phyloP scores from a whole-genome alignment of 2,888 invertebrate species.

The Mamestra brassicae region DNA sequence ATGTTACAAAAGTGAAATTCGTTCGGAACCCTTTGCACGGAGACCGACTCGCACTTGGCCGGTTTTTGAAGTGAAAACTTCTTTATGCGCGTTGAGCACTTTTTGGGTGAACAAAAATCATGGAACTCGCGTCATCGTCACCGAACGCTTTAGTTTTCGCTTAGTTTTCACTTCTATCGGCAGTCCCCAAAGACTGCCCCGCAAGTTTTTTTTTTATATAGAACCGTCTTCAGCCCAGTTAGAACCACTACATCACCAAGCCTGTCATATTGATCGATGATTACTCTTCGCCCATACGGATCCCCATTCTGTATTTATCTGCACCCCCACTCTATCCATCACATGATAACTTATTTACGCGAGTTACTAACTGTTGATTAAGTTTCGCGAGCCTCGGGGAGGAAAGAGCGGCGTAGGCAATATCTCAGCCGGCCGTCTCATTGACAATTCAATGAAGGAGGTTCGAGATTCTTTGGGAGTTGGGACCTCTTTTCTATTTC shows the following conservation, averaged over 20 bases:
- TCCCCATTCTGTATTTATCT: neutral
- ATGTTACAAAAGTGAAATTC: too few relatives aligned
- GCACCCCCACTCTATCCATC: slow-evolving; percentile 11
- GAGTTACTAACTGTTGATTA: slow-evolving; percentile 34
- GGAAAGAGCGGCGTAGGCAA: slow-evolving; percentile 23
- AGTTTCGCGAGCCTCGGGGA: slow-evolving; percentile 23
- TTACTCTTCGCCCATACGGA: neutral
- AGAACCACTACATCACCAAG: neutral
- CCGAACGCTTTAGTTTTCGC: too few relatives aligned
- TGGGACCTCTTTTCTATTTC: slow-evolving; percentile 6
- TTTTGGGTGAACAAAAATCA: too few relatives aligned
- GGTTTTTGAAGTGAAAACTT: too few relatives aligned
- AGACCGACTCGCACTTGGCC: too few relatives aligned
- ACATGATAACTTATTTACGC: slow-evolving; percentile 48
- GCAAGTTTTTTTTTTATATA: too few relatives aligned
- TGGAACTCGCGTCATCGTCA: too few relatives aligned
- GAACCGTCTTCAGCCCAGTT: neutral
- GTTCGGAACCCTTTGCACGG: too few relatives aligned
- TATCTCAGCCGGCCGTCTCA: slow-evolving; percentile 50
- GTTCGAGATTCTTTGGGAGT: slow-evolving; percentile 15
- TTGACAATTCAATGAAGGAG: slow-evolving; percentile 58
- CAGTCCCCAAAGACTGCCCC: too few relatives aligned
- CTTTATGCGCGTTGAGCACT: too few relatives aligned
- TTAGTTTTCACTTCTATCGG: too few relatives aligned
- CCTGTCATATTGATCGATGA: neutral